Evolutionary conservation across 64 coral and sea anemone genomes (phyloP).

Genomic region (Actinia equina): DNA sequence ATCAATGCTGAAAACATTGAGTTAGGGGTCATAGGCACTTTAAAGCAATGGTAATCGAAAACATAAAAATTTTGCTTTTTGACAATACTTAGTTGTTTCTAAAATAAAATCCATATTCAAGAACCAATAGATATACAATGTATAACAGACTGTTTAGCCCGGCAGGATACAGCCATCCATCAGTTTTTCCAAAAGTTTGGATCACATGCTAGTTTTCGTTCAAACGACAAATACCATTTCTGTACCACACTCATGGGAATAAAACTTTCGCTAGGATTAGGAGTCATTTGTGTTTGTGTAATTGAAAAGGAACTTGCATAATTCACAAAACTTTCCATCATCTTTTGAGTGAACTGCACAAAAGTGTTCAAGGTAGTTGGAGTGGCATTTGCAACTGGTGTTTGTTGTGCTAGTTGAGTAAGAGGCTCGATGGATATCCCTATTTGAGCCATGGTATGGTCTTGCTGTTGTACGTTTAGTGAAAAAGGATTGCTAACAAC

Average conservation of each 20-base stretch:
- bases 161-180: not conserved
- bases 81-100: too few species aligned
- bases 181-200: constrained; percentile 93
- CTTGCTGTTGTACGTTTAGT: constrained; percentile 15
- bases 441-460: constrained; percentile 73
- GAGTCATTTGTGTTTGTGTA: constrained; percentile 88
- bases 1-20: too few species aligned
- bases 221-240: constrained; percentile 86
- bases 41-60: too few species aligned
- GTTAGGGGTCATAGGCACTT: too few species aligned
- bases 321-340: constrained; percentile 98
- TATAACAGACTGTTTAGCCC: not conserved
- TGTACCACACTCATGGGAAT: constrained; percentile 85
- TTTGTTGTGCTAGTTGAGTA: constrained; percentile 75
- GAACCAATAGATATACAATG: too few species aligned
- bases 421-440: constrained; percentile 93
- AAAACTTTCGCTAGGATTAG: constrained; percentile 79
- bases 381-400: constrained; percentile 54
- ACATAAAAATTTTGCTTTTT: too few species aligned
- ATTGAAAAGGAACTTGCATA: constrained; percentile 84
- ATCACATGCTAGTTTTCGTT: constrained; percentile 84
- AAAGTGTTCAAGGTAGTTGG: constrained; percentile 87
- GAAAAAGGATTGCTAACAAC: constrained; percentile 85
- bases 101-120: too few species aligned
- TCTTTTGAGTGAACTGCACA: constrained; percentile 95